Conservation (phyloP, 2,888 invertebrate species). For the Myathropa florea region DNA sequence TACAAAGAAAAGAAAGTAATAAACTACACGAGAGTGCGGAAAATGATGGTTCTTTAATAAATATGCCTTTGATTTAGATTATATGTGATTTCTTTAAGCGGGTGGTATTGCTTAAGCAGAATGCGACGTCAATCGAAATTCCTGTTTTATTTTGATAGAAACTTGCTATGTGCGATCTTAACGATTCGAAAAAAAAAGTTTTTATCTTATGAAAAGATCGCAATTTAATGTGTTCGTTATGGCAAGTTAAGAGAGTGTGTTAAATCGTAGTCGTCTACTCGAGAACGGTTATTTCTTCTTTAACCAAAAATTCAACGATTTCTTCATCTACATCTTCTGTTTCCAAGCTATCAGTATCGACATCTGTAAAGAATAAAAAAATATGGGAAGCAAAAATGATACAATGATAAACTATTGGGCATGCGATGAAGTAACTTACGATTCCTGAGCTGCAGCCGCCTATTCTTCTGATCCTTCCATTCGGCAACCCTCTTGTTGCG, state of each 20-base stretch:
- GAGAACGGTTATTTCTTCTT: slow-evolving; percentile 93
- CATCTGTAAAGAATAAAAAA: slow-evolving; percentile 84
- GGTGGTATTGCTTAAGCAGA: not conserved
- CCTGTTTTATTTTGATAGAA: slow-evolving; percentile 19
- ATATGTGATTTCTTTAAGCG: not conserved
- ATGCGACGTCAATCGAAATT: not conserved
- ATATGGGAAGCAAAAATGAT: not conserved
- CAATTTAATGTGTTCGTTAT: slow-evolving; percentile 29
- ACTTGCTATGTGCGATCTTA: slow-evolving; percentile 60
- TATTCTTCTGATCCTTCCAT: slow-evolving; percentile 89
- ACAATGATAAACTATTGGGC: not conserved
- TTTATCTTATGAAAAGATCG: slow-evolving; percentile 41
- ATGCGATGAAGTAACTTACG: slow-evolving; percentile 84
- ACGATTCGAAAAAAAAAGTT: not conserved
- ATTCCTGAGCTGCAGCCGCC: slow-evolving; percentile 91
- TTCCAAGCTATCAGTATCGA: slow-evolving; percentile 96
- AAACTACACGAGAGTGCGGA: slow-evolving; percentile 1
- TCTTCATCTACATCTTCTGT: slow-evolving; percentile 97
- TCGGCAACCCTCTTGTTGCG: slow-evolving; percentile 88
- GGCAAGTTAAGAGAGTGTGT: slow-evolving; percentile 42
- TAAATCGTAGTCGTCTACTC: slow-evolving; percentile 82
- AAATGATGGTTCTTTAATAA: slow-evolving; percentile 16
- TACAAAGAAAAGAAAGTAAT: slow-evolving; percentile 22
- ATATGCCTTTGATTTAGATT: slow-evolving; percentile 33
- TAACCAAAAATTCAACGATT: slow-evolving; percentile 98